Evolutionary conservation across 2,888 invertebrate genomes (phyloP).

Genomic region (Clusia tigrina): DNA sequence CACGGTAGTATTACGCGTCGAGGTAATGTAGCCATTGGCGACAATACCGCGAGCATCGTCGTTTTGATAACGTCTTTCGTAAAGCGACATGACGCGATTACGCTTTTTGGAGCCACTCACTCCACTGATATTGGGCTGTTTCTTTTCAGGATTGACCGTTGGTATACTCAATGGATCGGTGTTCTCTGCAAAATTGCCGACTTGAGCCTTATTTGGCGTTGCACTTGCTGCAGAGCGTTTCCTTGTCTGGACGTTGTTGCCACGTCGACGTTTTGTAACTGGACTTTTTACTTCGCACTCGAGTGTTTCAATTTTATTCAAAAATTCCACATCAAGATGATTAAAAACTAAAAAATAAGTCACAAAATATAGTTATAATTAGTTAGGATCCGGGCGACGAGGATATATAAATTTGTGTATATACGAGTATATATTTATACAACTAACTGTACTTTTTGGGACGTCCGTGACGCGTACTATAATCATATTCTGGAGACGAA

Average conservation of each 20-base stretch:
- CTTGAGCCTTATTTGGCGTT: neutral
- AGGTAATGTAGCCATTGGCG: constrained; percentile 53
- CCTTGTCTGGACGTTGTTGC: neutral
- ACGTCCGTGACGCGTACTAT: too few relatives aligned
- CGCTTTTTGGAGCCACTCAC: constrained; percentile 44
- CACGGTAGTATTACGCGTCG: constrained; percentile 41
- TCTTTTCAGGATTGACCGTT: constrained; percentile 29
- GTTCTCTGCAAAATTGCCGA: constrained; percentile 18
- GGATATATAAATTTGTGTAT: too few relatives aligned
- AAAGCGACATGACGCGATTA: constrained; percentile 56
- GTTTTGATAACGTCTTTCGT: constrained; percentile 58
- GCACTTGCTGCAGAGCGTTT: neutral
- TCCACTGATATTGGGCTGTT: constrained; percentile 42
- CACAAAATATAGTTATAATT: too few relatives aligned
- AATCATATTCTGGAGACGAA: too few relatives aligned
- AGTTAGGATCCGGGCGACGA: too few relatives aligned
- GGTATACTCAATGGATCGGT: constrained; percentile 21
- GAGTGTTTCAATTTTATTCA: constrained; percentile 37
- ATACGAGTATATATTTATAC: too few relatives aligned
- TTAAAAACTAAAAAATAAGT: too few relatives aligned
- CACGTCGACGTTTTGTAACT: too few relatives aligned
- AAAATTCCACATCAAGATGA: neutral
- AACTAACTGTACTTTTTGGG: too few relatives aligned
- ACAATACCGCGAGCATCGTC: constrained; percentile 52
- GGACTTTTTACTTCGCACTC: constrained; percentile 35